Conservation (phyloP, 2,888 invertebrate genomes). For the Sycophila texana region DNA sequence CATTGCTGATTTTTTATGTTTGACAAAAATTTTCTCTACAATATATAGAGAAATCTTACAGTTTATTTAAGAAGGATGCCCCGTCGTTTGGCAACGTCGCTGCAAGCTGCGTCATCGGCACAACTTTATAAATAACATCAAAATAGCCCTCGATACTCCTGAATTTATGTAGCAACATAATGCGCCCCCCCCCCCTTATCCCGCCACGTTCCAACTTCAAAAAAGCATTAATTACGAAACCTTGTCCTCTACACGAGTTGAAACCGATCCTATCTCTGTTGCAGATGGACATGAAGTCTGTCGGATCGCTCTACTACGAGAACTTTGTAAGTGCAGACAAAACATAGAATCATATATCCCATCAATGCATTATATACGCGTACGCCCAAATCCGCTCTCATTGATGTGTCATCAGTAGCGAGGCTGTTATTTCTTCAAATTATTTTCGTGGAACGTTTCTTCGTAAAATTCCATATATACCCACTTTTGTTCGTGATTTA, state of each 20-base stretch:
- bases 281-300: slow-evolving; percentile 97
- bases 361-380: slow-evolving; percentile 25
- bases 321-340: slow-evolving; percentile 90
- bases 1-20: slow-evolving; percentile 45
- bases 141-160: slow-evolving; percentile 58
- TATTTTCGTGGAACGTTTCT: too few relatives aligned
- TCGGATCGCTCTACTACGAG: slow-evolving; percentile 96
- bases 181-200: slow-evolving; percentile 59
- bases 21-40: slow-evolving; percentile 39
- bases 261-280: slow-evolving; percentile 78
- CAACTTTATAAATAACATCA: slow-evolving; percentile 67
- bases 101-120: slow-evolving; percentile 76
- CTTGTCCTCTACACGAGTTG: slow-evolving; percentile 71
- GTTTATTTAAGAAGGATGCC: slow-evolving; percentile 72
- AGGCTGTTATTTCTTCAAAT: slow-evolving; percentile 38
- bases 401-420: slow-evolving; percentile 29
- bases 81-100: slow-evolving; percentile 74
- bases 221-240: slow-evolving; percentile 59
- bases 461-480: too few relatives aligned
- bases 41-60: slow-evolving; percentile 68
- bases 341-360: slow-evolving; percentile 52
- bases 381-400: slow-evolving; percentile 40
- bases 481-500: background rate
- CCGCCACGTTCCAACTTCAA: slow-evolving; percentile 56
- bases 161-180: slow-evolving; percentile 58